Evolutionary conservation across 2,888 invertebrate species (phyloP), one percentile per base, ranked within the genome.

Genomic region (Mayetiola destructor): DNA sequence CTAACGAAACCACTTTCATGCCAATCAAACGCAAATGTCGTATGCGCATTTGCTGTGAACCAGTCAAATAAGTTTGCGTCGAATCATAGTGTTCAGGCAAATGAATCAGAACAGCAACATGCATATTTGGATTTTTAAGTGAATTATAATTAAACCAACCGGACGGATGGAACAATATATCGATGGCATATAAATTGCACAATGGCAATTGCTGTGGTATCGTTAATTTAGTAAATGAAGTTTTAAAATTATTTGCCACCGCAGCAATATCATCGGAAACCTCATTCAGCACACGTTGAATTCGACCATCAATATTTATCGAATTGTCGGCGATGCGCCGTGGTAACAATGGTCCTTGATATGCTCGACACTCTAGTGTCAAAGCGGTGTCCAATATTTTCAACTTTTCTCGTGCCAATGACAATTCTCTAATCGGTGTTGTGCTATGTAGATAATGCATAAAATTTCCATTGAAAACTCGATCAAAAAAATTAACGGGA

Each of bases 61-160:
- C 85, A 61, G 79, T 73, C 21, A 85, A 67, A 56, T 74, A 69
- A 48, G 71, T 68, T 40, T 75, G 75, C 59, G 77, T 75, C 40
- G 75, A 74, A 65, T 80, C 81, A 67, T 77, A 83, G 67, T 83
- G 78, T 61, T 84, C 81, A 1, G 83, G 82, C 57, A 81, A 69
- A 65, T 81, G 76, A 58, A 84, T 75, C 56, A 84, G 67, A 36
- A 84, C 62, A 1, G 79, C 82, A 42, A 75, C 73, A 62, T 74
- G 76, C 56, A 74, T 66, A 65, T 77, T 75, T 56, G 67, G 71
- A 29, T 67, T 67, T 6, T 66, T 67, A 52, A 71, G 70, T 8
- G 71, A 65, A 64, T 75, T 76, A 68, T 76, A 75, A 59, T 75
- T 75, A 56, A 71, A 68, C 21, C 74, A 64, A 1, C 73, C 69